Evolutionary conservation across 2,797 vertebrate species (phyloP), one percentile per base, ranked within the genome.

Genomic region (Sebastes reedi): DNA sequence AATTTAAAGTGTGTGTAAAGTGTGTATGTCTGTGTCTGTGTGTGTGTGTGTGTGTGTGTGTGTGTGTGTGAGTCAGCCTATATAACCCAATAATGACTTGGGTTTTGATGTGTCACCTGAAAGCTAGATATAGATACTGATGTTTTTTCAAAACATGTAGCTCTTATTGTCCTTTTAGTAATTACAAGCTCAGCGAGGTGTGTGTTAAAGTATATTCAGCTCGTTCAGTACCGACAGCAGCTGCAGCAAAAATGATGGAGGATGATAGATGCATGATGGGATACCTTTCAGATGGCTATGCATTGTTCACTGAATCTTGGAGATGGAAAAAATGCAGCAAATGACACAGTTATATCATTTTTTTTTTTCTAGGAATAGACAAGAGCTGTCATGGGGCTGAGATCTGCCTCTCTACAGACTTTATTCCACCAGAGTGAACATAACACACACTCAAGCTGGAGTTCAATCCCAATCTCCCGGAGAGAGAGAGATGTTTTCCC

Each of bases 401-500:
- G 36, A 55, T 32, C 27, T 22, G 18, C 13, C 25, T 67, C 9
- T 67, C 34, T 59, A 32, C 54, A 50, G 50, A 56, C 54, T 13
- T 50, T 24, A 32, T 62, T 75, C 36, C 79, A 75, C 27, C 22
- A 65, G 12, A 70, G 67, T 65, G 59, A 70, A 34, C 36, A 65
- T 4, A 39, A 61, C 62, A 58, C 59, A 46, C 58, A 58, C 72
- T 69, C 34, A 62, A 64, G 52, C 12, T 50, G 54, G 36, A 65
- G 58, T 64, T 69, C 65, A 68, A 25, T 54, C 32, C 59, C 16
- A 22, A 29, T 30, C 39, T 59, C 9, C 20, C 13, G 2, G 36
- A 39, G 36, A 14, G 12, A 39, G 36, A 39, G 36, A 39, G 13
- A 42, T 42, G 39, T 7, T 59, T 42, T 72, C 12, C 27, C 20